Evolutionary conservation across 92 coral and sea anemone genomes (phyloP).

Genomic region (Chrysogorgia sp.): DNA sequence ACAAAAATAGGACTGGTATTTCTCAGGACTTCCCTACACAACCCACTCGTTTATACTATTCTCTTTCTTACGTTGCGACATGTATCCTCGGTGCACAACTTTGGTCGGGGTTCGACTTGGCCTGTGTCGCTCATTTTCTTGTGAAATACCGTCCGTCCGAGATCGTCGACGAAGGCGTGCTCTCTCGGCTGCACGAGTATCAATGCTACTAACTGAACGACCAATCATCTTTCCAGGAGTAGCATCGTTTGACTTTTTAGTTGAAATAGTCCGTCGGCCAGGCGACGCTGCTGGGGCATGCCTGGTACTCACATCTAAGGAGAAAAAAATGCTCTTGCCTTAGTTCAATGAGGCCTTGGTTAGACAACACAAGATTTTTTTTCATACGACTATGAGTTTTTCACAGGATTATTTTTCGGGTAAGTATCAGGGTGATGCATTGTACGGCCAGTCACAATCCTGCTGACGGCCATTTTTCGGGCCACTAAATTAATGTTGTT

Average conservation of each 20-base stretch:
- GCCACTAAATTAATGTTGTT: too few relatives aligned
- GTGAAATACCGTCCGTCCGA: constrained; percentile 14
- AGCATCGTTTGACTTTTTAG: constrained; percentile 1
- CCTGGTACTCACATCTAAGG: background rate
- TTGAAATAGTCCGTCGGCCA: constrained; percentile 13
- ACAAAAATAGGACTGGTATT: too few relatives aligned
- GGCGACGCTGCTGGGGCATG: constrained; percentile 22
- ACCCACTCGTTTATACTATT: too few relatives aligned
- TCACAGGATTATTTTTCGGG: too few relatives aligned
- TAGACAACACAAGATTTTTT: too few relatives aligned
- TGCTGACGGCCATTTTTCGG: too few relatives aligned
- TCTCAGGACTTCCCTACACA: too few relatives aligned
- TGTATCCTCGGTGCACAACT: constrained; percentile 68
- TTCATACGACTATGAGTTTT: too few relatives aligned
- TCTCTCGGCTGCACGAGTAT: constrained; percentile 91
- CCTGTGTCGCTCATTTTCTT: constrained; percentile 61
- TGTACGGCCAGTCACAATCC: too few relatives aligned
- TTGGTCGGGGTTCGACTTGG: constrained; percentile 70
- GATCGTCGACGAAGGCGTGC: constrained; percentile 55
- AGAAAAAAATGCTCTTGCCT: background rate
- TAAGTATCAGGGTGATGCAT: too few relatives aligned
- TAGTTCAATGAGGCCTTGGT: too few relatives aligned
- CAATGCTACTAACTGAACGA: constrained; percentile 93
- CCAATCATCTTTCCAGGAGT: constrained; percentile 59
- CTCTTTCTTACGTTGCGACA: constrained; percentile 85